phyloP scores from a whole-genome alignment of 2,797 vertebrate species.

The Eupleurogrammus muticus region DNA sequence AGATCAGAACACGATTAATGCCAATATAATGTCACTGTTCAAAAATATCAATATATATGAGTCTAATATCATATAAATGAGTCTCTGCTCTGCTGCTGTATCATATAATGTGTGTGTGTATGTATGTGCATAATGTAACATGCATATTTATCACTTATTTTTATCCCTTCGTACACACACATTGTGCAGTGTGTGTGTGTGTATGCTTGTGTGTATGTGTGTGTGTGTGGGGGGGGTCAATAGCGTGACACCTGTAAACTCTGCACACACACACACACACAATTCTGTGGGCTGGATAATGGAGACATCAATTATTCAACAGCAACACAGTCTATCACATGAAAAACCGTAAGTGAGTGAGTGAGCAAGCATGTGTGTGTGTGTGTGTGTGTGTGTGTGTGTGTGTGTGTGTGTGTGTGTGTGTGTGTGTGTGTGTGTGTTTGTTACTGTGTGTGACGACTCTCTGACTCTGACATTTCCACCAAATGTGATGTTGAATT shows the following conservation, averaged over 20 bases:
- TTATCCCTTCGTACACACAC: slow-evolving; percentile 5
- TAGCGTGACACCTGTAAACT: too few species aligned
- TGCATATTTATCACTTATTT: slow-evolving; percentile 14
- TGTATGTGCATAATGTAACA: slow-evolving; percentile 36
- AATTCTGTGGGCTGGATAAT: slow-evolving; percentile 56
- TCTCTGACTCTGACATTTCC: slow-evolving; percentile 60
- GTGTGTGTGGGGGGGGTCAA: slow-evolving; percentile 27
- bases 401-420: slow-evolving; percentile 43
- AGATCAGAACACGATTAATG: too few species aligned
- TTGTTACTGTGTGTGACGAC: background rate
- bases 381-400: slow-evolving; percentile 20
- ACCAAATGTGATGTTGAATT: slow-evolving; percentile 55
- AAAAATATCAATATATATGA: too few species aligned
- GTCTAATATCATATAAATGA: too few species aligned
- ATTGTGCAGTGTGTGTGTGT: background rate
- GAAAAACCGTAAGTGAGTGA: slow-evolving; percentile 37
- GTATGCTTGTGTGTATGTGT: slow-evolving; percentile 28
- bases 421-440: slow-evolving; percentile 36
- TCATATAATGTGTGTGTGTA: background rate
- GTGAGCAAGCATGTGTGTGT: slow-evolving; percentile 39
- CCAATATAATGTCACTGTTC: too few species aligned
- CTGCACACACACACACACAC: too few species aligned
- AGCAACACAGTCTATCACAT: slow-evolving; percentile 58
- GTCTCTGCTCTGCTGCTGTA: too few species aligned
- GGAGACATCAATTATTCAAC: slow-evolving; percentile 71